Base-by-base conservation (phyloP, 2,888 invertebrate species). In the Platerodrilus igneus region DNA sequence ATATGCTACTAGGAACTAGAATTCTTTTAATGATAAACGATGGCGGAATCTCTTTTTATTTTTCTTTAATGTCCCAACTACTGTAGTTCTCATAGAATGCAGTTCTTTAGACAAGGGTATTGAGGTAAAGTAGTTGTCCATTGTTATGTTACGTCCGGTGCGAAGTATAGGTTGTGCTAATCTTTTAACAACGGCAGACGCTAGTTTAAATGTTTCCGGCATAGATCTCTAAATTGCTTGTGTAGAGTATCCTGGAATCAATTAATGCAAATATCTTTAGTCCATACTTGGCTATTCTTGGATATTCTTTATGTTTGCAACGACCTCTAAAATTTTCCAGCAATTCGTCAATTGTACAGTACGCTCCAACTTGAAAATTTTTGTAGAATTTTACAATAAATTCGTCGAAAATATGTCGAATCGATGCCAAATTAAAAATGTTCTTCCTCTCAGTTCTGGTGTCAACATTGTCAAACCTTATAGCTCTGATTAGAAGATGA, bases 121-220 rank as follows among this genome's bases (percentile, higher is more conserved):
- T 11, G 20, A 26, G 15, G 38, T 32, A 10, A 39, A 33, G 4
- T 28, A 39, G 16, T 39, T 39, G 20, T 38, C 30, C 13, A 29
- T 16, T 11, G 37, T 37, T 8, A 37, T 29, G 21, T 29, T 37
- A 10, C 37, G 28, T 3, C 37, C 30, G 9, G 37, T 23, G 14
- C 14, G 9, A 21, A 14, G 15, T 22, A 30, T 23, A 14, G 13
- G 3, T 11, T 37, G 18, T 19, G 23, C 8, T 26, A 35, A n/a
- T 5, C 26, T n/a, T 18, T 21, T 29, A n/a, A 32, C 25, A 8
- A 31, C 32, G 26, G 15, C 15, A n/a, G 4, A n/a, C 11, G 31
- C 31, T 7, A 11, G 17, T 9, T 31, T 31, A 20, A 9, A 17
- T 25, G 19, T 17, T 19, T 38, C 26, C 26, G 14, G 26, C 4